These are phyloP conservation scores for Xanthia togata DNA, from an alignment of 2,888 invertebrate genomes.

Conservation along the genomic window DNA sequence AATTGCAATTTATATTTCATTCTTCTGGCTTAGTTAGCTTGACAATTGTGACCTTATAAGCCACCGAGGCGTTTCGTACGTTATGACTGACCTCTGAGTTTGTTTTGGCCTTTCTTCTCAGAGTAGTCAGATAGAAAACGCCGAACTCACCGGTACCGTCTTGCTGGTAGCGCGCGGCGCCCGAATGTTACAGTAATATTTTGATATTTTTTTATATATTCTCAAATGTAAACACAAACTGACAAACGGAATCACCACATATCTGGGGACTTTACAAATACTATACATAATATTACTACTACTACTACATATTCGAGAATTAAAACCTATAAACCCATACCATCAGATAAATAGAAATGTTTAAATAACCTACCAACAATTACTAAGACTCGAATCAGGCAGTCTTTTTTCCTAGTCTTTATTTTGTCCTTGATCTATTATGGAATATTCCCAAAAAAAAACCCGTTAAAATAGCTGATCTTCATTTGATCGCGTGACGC, in stretches of 20 bases:
- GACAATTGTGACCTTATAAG: not conserved
- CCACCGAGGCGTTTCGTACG: not conserved
- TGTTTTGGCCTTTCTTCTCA: no score
- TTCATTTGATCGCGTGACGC: slow-evolving; percentile 44
- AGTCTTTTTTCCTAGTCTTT: not conserved
- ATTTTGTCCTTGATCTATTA: slow-evolving; percentile 3
- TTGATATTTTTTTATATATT: not conserved
- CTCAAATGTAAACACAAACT: not conserved
- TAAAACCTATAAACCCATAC: not conserved
- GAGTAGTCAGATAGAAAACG: no score
- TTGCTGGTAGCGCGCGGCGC: not conserved
- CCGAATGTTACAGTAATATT: not conserved
- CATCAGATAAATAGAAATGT: not conserved
- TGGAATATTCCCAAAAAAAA: not conserved
- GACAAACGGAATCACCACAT: not conserved
- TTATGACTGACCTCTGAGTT: no score
- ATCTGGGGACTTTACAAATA: no score
- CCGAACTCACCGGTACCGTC: no score
- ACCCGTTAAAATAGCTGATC: slow-evolving; percentile 11
- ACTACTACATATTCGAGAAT: not conserved
- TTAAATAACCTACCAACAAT: not conserved
- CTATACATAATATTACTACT: no score
- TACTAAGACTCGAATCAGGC: not conserved
- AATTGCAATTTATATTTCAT: not conserved
- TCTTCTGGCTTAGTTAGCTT: not conserved